Conservation (phyloP, 2,888 invertebrate species). For the Hartigia nigra region DNA sequence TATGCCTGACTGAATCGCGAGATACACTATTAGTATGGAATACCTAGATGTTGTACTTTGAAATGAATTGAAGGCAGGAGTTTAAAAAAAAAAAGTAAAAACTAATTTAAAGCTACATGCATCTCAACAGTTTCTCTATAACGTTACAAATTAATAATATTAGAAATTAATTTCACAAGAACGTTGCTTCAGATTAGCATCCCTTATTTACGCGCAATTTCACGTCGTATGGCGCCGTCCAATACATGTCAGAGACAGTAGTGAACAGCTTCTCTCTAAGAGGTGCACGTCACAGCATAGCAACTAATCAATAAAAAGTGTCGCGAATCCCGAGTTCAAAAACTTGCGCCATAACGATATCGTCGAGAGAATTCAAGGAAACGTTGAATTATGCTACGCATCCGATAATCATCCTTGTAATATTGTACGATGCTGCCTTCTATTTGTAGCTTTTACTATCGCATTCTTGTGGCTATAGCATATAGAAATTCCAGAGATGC, state of each 20-base stretch:
- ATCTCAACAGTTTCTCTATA: background rate
- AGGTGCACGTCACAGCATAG: background rate
- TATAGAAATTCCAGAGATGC: background rate
- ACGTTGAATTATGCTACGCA: background rate
- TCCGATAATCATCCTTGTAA: background rate
- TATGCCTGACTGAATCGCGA: background rate
- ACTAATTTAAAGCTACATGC: background rate
- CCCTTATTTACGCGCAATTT: background rate
- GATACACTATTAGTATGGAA: background rate
- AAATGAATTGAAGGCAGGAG: background rate
- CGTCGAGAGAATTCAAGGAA: background rate
- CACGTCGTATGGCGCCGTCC: background rate
- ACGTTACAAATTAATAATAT: background rate
- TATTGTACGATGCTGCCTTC: background rate
- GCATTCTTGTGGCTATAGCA: background rate
- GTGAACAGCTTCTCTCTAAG: background rate
- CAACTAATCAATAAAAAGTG: background rate
- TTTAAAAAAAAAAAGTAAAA: background rate
- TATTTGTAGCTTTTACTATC: background rate
- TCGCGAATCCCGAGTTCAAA: background rate
- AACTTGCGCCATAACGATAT: background rate
- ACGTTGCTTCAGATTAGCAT: background rate
- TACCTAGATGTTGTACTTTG: background rate
- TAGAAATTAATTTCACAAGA: background rate
- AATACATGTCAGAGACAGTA: background rate